A percentile compares a stretch with the other conserved stretches of the same genome.
These are phyloP conservation scores for Drosophila greeni DNA, from an alignment of 2,888 invertebrate species.

Conservation along the genomic window DNA sequence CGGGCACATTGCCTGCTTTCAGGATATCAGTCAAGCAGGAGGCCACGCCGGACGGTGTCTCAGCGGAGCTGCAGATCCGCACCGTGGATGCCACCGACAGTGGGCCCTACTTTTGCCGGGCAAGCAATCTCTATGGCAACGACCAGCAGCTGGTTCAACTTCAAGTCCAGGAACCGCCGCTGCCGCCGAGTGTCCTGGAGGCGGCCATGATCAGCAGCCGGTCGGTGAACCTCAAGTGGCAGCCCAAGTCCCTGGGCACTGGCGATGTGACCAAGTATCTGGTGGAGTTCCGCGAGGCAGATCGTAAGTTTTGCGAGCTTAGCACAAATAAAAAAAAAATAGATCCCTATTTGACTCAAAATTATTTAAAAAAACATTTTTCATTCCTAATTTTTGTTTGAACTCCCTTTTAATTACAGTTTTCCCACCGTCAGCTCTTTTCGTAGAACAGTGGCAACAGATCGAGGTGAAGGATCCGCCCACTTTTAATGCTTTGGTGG, in stretches of 20 bases:
- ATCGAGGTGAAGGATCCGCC: conserved; percentile 84
- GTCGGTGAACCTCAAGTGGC: conserved; percentile 88
- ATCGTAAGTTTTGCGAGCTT: conserved; percentile 79
- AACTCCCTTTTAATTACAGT: neutral
- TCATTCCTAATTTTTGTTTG: neutral
- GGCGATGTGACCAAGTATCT: conserved; percentile 85
- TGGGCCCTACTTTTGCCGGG: conserved; percentile 88
- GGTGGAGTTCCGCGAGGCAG: conserved; percentile 84
- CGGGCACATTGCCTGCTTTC: conserved; percentile 5
- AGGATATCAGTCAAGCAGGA: conserved; percentile 84
- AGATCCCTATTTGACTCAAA: too few relatives aligned
- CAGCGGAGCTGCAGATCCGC: conserved; percentile 85
- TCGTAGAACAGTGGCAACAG: conserved; percentile 82
- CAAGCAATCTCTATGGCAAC: conserved; percentile 86
- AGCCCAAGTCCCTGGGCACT: conserved; percentile 84
- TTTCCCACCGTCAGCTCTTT: conserved; percentile 60
- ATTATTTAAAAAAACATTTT: neutral
- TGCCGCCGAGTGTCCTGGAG: conserved; percentile 84
- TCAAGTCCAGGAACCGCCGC: conserved; percentile 87
- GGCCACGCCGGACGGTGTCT: conserved; percentile 84
- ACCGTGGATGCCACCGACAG: conserved; percentile 85
- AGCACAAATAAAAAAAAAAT: too few relatives aligned
- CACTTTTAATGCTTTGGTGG: conserved; percentile 83
- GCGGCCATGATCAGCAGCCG: conserved; percentile 86
- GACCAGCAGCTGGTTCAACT: conserved; percentile 86